Base-by-base conservation (phyloP, 2,888 invertebrate genomes). In the Lissonota sp. region DNA sequence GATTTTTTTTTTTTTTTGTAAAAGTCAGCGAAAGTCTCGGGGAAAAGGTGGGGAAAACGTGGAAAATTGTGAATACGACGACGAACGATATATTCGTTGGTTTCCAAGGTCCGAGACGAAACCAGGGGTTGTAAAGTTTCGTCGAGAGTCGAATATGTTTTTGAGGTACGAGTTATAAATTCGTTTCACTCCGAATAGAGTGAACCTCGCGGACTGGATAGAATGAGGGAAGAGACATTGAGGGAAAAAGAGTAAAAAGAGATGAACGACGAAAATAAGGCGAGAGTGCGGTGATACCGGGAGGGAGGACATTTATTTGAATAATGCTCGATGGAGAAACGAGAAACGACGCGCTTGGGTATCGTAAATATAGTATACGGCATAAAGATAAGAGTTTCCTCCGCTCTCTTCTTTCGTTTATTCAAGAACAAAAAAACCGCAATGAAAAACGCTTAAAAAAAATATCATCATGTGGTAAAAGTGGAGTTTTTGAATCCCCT, bases 341-440 rank as follows among this genome's bases (percentile, higher is more conserved):
- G 63, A 53, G 79, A 57, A 79, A 53, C 73, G 69, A 74, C 74
- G 79, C 79, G 74, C 79, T 51, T 69, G 79, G 79, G 79, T 63
- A 37, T 79, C 79, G 74, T 79, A 74, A 79, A 74, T 79, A 74
- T 46, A 14, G 57, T 49, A 71, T 39, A 53, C 72, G 63, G 16
- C 69, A 64, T 64, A 44, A 49, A 74, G 67, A 74, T 63, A 74
- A 62, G 49, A 79, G 26, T 42, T 4, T 57, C 40, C 62, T 46
- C 46, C 39, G 10, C 44, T 57, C 51, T 53, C n/a, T 63, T 53
- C 58, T 49, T 64, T 64, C 26, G 14, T 53, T 46, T 51, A 39
- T 72, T 16, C 53, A 55, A n/a, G 12, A n/a, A 6, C n/a, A 53
- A 58, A 12, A 67, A 58, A 39, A 49, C 55, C 58, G 40, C 60